phyloP scores from a whole-genome alignment of 1,140 invertebrate genomes.

The Planococcus citri region DNA sequence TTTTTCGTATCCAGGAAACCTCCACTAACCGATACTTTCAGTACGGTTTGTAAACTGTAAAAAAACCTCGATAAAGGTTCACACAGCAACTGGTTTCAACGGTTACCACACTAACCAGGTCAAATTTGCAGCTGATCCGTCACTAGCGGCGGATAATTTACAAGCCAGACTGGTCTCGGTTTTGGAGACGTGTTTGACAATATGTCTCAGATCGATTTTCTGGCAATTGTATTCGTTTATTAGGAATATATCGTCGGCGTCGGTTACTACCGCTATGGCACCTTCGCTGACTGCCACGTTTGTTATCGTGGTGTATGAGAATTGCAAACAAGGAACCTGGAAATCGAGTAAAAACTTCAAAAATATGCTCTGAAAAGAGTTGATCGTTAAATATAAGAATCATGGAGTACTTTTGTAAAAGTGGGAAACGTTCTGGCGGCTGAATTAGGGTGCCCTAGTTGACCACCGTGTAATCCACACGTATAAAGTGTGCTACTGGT shows the following conservation, averaged over 20 bases:
- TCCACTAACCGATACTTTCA: neutral
- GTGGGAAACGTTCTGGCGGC: neutral
- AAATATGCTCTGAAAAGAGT: too few relatives aligned
- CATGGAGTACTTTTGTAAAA: neutral
- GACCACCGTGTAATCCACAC: conserved; percentile 61
- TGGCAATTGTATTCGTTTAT: conserved; percentile 54
- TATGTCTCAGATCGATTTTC: conserved; percentile 51
- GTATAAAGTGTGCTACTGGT: conserved; percentile 43
- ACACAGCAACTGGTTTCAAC: neutral
- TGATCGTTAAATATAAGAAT: neutral
- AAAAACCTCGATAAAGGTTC: neutral
- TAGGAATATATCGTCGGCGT: conserved; percentile 52
- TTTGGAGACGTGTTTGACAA: conserved; percentile 11
- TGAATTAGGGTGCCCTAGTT: conserved; percentile 42
- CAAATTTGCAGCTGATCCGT: neutral
- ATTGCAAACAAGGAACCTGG: neutral
- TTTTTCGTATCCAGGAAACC: neutral
- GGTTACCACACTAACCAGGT: neutral
- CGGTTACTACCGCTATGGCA: conserved; percentile 50
- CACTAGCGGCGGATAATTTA: neutral
- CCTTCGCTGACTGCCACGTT: conserved; percentile 49
- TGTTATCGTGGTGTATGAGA: neutral
- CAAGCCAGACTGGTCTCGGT: neutral
- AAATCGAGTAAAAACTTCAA: neutral
- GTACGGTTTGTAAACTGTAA: neutral